Percentiles rank a stretch among this genome's conserved stretches.
phyloP scores from a whole-genome alignment of 2,113 vertebrate genomes.

The Camelus dromedarius region DNA sequence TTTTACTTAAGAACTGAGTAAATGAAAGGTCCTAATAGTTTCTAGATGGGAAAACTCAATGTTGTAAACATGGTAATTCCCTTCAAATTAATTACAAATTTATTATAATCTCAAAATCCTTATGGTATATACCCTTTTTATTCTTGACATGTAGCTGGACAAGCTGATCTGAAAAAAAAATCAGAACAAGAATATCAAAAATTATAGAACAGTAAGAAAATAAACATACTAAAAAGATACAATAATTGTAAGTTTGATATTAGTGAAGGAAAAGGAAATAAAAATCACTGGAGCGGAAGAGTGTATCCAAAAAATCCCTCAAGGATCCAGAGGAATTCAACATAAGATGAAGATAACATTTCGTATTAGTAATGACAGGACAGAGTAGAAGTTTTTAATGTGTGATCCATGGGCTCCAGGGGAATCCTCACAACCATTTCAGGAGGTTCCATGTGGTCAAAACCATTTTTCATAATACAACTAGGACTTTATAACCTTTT shows the following conservation, averaged over 20 bases:
- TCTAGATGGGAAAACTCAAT: conserved; percentile 23
- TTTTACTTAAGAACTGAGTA: not conserved
- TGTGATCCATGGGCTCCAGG: not conserved
- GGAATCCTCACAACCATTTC: not conserved
- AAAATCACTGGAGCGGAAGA: not conserved
- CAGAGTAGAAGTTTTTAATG: not conserved
- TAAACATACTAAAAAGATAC: not conserved
- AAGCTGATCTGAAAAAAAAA: conserved; percentile 16
- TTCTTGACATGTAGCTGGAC: conserved; percentile 21
- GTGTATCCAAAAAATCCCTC: not conserved
- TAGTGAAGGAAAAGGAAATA: not conserved
- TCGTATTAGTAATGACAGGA: not conserved
- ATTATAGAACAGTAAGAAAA: conserved; percentile 28
- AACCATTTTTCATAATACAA: not conserved
- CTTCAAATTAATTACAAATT: conserved; percentile 51
- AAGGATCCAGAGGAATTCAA: conserved; percentile 25
- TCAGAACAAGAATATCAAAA: not conserved
- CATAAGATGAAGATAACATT: not conserved
- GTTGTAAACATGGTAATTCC: not conserved
- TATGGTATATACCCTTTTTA: not conserved
- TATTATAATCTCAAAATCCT: conserved; percentile 18
- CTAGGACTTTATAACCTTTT: not conserved
- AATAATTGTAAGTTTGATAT: not conserved
- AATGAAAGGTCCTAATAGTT: not conserved
- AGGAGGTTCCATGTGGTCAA: not conserved